Evolutionary conservation across 1,140 invertebrate genomes (phyloP).

Genomic region (Drosophila suzukii): DNA sequence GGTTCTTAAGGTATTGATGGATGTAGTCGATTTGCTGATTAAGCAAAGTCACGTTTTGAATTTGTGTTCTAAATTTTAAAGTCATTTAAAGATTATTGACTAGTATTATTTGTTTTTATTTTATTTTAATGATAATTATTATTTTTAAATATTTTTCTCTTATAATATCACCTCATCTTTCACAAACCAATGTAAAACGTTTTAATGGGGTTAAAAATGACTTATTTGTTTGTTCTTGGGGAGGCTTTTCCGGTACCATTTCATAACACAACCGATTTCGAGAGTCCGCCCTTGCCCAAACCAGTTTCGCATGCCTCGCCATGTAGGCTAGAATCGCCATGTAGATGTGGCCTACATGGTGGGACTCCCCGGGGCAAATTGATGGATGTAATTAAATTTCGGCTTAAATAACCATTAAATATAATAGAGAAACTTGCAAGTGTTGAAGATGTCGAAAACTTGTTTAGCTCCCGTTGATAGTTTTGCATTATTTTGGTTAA

Average conservation of each 20-base stretch:
- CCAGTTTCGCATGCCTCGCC: constrained; percentile 59
- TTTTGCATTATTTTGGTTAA: constrained; percentile 9
- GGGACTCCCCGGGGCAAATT: constrained; percentile 43
- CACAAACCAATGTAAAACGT: neutral
- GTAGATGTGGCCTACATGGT: constrained; percentile 59
- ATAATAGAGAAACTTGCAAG: neutral
- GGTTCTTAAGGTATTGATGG: neutral
- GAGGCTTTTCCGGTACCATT: constrained; percentile 49
- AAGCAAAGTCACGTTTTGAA: too few relatives aligned
- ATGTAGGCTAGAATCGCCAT: constrained; percentile 74
- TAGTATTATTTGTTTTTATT: too few relatives aligned
- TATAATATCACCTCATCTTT: too few relatives aligned
- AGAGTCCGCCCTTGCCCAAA: constrained; percentile 53
- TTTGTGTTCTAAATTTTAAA: neutral
- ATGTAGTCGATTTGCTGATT: neutral
- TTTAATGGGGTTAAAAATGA: neutral
- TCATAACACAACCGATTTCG: constrained; percentile 7
- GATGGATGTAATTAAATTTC: neutral
- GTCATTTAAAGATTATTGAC: neutral
- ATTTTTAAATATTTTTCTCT: too few relatives aligned
- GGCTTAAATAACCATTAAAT: neutral
- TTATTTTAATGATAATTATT: too few relatives aligned
- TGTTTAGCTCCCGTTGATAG: neutral
- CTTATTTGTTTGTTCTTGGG: constrained; percentile 16
- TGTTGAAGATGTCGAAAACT: neutral